These are phyloP conservation scores for Centruroides vittatus DNA, from an alignment of 1,140 invertebrate genomes.

Conservation along the genomic window DNA sequence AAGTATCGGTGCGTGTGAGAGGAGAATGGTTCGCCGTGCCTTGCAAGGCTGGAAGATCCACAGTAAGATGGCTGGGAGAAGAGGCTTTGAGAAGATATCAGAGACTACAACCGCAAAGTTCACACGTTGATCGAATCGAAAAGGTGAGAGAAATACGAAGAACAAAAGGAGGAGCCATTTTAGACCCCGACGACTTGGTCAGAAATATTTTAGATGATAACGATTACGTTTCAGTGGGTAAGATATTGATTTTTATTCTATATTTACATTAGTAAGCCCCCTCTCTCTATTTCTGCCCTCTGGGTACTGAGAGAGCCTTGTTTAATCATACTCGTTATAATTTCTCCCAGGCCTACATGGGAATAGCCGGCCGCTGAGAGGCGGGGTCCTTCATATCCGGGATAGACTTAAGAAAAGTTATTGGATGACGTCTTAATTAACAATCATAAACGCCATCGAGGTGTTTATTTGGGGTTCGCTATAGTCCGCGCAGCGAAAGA, in stretches of 20 bases:
- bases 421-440: too few relatives aligned
- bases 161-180: constrained; percentile 43
- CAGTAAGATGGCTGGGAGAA: constrained; percentile 40
- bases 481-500: too few relatives aligned
- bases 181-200: constrained; percentile 43
- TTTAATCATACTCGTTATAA: too few relatives aligned
- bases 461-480: too few relatives aligned
- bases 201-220: constrained; percentile 44
- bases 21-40: constrained; percentile 49
- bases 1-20: constrained; percentile 42
- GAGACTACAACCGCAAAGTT: constrained; percentile 25
- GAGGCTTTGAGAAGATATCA: constrained; percentile 40
- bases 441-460: too few relatives aligned
- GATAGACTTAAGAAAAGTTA: too few relatives aligned
- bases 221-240: constrained; percentile 47
- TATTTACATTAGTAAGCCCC: too few relatives aligned
- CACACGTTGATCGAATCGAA: constrained; percentile 19
- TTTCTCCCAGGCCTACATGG: too few relatives aligned
- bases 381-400: too few relatives aligned
- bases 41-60: constrained; percentile 36
- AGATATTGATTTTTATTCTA: constrained; percentile 15
- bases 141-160: constrained; percentile 42
- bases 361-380: too few relatives aligned
- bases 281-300: too few relatives aligned
- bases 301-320: too few relatives aligned